Percentiles rank a stretch among this genome's conserved stretches.
Conservation (phyloP, 2,888 invertebrate species). For the Drosophila borealis region DNA sequence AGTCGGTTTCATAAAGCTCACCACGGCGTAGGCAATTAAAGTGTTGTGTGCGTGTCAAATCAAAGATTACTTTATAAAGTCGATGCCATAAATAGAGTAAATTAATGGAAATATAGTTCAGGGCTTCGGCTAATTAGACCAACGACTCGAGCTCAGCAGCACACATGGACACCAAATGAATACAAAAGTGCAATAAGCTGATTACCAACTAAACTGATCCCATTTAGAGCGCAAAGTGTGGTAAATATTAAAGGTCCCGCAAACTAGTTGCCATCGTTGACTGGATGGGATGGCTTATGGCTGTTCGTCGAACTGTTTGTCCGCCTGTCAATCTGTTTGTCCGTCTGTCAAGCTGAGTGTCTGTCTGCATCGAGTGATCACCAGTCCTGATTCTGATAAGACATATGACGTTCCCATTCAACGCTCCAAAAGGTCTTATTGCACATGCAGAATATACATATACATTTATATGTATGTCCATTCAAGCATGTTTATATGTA, state of each 20-base stretch:
- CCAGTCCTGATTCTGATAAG: slow-evolving; percentile 48
- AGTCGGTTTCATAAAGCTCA: slow-evolving; percentile 39
- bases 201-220: slow-evolving; percentile 42
- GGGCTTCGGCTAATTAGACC: slow-evolving; percentile 58
- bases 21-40: slow-evolving; percentile 33
- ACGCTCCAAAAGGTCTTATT: slow-evolving; percentile 37
- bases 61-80: slow-evolving; percentile 29
- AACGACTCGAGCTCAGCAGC: slow-evolving; percentile 33
- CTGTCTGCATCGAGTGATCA: slow-evolving; percentile 11
- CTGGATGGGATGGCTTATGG: too few species aligned
- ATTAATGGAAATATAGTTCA: slow-evolving; percentile 58
- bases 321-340: slow-evolving; percentile 3
- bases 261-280: too few species aligned
- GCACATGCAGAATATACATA: slow-evolving; percentile 32
- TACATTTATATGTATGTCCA: slow-evolving; percentile 6
- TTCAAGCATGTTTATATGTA: slow-evolving; percentile 3
- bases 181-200: slow-evolving; percentile 56
- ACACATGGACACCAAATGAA: slow-evolving; percentile 47
- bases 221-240: slow-evolving; percentile 16
- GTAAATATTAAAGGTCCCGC: slow-evolving; percentile 2
- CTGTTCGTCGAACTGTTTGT: background rate
- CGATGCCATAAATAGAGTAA: slow-evolving; percentile 37
- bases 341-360: background rate
- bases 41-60: slow-evolving; percentile 30
- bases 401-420: slow-evolving; percentile 43